A percentile compares a stretch with the other conserved stretches of the same genome.
phyloP scores from a whole-genome alignment of 2,888 invertebrate genomes.

The Drosophila cracens region DNA sequence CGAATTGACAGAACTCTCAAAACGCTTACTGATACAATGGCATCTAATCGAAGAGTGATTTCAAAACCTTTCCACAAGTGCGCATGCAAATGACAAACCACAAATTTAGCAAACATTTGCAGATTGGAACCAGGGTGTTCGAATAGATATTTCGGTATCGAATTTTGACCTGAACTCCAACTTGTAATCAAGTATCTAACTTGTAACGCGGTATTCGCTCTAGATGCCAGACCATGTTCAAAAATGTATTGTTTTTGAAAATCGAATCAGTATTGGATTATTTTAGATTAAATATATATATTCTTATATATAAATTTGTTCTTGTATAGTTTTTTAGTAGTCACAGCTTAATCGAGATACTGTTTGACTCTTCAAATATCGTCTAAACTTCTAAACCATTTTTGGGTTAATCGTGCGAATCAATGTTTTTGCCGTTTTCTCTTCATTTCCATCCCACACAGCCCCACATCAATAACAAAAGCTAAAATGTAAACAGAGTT shows the following conservation, averaged over 20 bases:
- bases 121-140: background rate
- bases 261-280: background rate
- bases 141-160: fast-evolving
- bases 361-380: background rate
- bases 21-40: conserved; percentile 8
- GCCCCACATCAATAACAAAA: conserved; percentile 33
- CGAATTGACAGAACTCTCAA: conserved; percentile 14
- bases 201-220: background rate
- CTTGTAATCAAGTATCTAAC: background rate
- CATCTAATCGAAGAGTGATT: conserved; percentile 35
- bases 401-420: background rate
- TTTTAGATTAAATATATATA: background rate
- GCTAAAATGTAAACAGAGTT: conserved; percentile 65
- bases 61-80: conserved; percentile 32
- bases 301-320: background rate
- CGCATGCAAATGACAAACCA: conserved; percentile 46
- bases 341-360: background rate
- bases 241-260: background rate
- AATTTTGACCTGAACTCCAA: background rate
- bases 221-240: background rate
- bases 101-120: conserved; percentile 7
- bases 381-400: background rate
- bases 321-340: background rate
- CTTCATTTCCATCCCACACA: background rate
- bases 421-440: background rate